A percentile compares a stretch with the other conserved stretches of the same genome.
These are phyloP conservation scores for Tonatia bakeri DNA, from an alignment of 2,113 vertebrate species.

Conservation along the genomic window DNA sequence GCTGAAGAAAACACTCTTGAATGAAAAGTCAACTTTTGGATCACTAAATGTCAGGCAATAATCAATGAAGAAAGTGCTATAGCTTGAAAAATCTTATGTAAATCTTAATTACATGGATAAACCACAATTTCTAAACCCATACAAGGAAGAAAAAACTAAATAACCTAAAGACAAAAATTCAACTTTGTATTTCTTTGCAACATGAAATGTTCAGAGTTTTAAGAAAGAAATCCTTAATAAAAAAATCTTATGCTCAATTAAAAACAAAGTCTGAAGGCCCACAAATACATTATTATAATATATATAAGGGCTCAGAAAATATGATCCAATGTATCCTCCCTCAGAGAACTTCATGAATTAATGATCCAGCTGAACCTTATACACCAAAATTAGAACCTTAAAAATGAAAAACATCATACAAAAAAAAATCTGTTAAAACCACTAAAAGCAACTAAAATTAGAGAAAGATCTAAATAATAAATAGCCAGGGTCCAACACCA, in stretches of 20 bases:
- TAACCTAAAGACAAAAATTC: not conserved
- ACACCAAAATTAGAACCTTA: not conserved
- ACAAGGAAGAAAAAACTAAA: not conserved
- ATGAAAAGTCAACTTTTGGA: not conserved
- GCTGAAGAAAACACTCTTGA: not conserved
- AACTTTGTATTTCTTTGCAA: not conserved
- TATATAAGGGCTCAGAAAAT: not conserved
- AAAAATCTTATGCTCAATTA: not conserved
- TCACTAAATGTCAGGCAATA: not conserved
- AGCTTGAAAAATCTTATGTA: not conserved
- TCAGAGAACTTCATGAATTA: slow-evolving; percentile 9
- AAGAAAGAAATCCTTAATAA: not conserved
- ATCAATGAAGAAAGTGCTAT: not conserved
- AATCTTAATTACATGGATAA: not conserved
- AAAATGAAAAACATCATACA: not conserved
- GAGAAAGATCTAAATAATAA: not conserved
- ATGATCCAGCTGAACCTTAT: not conserved
- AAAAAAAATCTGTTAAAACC: not conserved
- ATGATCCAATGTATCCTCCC: not conserved
- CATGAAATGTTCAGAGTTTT: slow-evolving; percentile 17
- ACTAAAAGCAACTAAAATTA: not conserved
- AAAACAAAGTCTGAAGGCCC: not conserved
- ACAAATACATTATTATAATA: not conserved
- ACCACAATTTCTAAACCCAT: not conserved
- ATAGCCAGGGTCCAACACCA: not conserved